phyloP scores from a whole-genome alignment of 2,797 vertebrate genomes.

The Cirrhinus mrigala region DNA sequence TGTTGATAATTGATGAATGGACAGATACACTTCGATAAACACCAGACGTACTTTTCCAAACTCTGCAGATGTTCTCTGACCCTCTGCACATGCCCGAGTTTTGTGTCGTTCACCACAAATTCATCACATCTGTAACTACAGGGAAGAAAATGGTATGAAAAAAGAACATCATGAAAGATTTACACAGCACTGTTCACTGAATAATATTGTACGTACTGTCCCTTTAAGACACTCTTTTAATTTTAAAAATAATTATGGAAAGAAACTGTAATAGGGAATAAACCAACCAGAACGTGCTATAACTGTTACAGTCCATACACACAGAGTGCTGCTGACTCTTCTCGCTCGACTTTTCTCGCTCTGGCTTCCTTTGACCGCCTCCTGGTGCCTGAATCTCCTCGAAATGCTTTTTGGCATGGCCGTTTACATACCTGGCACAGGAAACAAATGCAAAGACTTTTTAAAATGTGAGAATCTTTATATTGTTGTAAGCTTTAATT shows the following conservation, averaged over 20 bases:
- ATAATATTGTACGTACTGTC: neutral
- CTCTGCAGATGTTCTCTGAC: conserved; percentile 96
- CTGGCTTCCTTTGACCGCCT: conserved; percentile 85
- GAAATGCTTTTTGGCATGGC: conserved; percentile 98
- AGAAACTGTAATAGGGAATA: neutral
- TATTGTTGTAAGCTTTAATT: neutral
- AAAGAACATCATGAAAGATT: neutral
- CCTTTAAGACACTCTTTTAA: neutral
- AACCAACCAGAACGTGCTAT: conserved; percentile 95
- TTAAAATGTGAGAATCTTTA: neutral
- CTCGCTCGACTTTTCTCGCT: conserved; percentile 80
- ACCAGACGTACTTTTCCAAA: conserved; percentile 92
- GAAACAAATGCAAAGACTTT: neutral
- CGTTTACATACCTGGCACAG: conserved; percentile 91
- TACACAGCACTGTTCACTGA: neutral
- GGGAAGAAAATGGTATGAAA: neutral
- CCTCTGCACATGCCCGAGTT: conserved; percentile 93
- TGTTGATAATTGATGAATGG: neutral
- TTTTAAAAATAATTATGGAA: neutral
- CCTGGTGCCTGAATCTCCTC: conserved; percentile 87
- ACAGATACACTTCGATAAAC: neutral
- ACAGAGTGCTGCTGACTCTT: conserved; percentile 86
- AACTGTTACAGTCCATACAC: conserved; percentile 99
- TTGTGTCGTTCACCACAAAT: conserved; percentile 97
- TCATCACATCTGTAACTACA: conserved; percentile 97